phyloP scores from a whole-genome alignment of 2,113 vertebrate species.

The Prolemur simus region DNA sequence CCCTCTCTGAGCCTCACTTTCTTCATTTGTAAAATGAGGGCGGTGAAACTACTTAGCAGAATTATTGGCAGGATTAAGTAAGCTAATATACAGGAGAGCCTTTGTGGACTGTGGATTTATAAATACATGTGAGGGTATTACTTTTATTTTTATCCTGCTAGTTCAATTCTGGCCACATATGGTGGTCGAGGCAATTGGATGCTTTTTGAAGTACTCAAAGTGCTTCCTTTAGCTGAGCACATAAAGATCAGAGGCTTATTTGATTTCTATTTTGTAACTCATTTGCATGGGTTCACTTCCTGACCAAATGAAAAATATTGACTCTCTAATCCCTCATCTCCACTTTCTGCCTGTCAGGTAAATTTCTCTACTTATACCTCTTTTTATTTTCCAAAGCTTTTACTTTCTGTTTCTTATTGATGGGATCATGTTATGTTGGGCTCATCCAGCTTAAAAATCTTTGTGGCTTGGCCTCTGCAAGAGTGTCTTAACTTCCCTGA shows the following conservation, averaged over 20 bases:
- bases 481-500: background rate
- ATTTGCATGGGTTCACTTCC: background rate
- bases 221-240: background rate
- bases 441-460: background rate
- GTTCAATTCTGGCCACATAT: background rate
- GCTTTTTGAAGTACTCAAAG: background rate
- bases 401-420: background rate
- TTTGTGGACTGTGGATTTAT: background rate
- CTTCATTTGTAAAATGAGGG: background rate
- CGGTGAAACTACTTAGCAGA: background rate
- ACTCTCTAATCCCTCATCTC: background rate
- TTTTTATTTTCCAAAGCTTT: background rate
- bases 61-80: background rate
- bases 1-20: background rate
- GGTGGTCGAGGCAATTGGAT: background rate
- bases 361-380: background rate
- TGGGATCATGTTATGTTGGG: background rate
- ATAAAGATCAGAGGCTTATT: background rate
- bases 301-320: background rate
- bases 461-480: background rate
- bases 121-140: background rate
- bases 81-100: background rate
- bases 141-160: background rate
- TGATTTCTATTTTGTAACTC: slow-evolving; percentile 7
- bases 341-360: background rate